These are phyloP conservation scores for Piezodorus guildinii DNA, from an alignment of 1,140 invertebrate species.

Conservation along the genomic window DNA sequence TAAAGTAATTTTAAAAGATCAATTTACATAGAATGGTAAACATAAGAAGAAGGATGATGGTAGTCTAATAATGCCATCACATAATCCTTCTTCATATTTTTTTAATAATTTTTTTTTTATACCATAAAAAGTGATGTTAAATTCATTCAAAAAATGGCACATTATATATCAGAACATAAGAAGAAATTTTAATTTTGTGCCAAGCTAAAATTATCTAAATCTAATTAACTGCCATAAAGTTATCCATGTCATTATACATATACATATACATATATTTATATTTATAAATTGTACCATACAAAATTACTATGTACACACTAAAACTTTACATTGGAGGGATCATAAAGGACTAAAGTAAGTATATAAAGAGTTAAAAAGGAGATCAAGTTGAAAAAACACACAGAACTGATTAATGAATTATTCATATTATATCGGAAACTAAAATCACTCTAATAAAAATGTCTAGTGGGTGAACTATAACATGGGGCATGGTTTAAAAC, in stretches of 20 bases:
- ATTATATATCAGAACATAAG: not conserved
- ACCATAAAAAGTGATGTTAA: constrained; percentile 14
- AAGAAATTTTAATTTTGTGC: not conserved
- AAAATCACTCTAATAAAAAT: no score
- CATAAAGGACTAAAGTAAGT: constrained; percentile 18
- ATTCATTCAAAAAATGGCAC: constrained; percentile 3
- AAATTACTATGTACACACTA: constrained; percentile 23
- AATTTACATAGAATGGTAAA: no score
- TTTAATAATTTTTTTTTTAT: not conserved
- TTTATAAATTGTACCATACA: constrained; percentile 18
- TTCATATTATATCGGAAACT: no score
- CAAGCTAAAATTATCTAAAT: constrained; percentile 9
- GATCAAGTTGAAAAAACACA: not conserved
- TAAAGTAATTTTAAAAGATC: no score
- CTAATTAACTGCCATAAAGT: constrained; percentile 11
- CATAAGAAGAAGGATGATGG: no score
- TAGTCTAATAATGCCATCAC: no score
- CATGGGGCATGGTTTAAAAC: no score
- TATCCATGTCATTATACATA: constrained; percentile 7
- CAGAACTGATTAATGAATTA: no score
- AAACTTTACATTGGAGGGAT: constrained; percentile 24
- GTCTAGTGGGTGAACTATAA: no score
- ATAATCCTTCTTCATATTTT: constrained; percentile 7
- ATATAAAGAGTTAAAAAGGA: not conserved
- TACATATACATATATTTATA: constrained; percentile 8